Conservation (phyloP, 2,888 invertebrate genomes). For the Odontocerum albicorne region DNA sequence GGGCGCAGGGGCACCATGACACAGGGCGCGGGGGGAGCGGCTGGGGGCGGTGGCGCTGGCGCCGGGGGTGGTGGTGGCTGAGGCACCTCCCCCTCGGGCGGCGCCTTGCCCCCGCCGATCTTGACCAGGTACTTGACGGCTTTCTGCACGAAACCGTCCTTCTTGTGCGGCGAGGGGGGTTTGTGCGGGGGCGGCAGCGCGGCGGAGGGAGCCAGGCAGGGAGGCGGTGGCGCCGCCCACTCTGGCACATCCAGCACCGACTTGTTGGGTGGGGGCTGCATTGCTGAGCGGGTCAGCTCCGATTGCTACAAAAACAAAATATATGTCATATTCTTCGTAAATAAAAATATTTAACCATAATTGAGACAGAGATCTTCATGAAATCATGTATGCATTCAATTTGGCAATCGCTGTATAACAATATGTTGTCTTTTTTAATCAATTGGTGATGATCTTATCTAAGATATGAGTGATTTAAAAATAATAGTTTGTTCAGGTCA, state of each 20-base stretch:
- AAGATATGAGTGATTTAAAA: no score
- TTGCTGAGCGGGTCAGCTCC: conserved; percentile 67
- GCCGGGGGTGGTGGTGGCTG: conserved; percentile 27
- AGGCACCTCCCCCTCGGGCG: conserved; percentile 29
- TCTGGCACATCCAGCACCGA: conserved; percentile 69
- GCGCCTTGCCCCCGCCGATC: conserved; percentile 46
- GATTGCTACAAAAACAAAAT: conserved; percentile 59
- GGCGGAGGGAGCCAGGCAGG: conserved; percentile 41
- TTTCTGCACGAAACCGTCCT: conserved; percentile 57
- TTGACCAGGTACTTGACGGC: conserved; percentile 50
- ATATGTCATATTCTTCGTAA: no score
- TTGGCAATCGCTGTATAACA: no score
- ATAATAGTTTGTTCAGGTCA: no score
- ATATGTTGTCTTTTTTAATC: no score
- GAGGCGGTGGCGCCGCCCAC: conserved; percentile 45
- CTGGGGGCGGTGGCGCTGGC: conserved; percentile 41
- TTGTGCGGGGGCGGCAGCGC: conserved; percentile 37
- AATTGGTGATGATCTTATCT: no score
- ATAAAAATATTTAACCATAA: no score
- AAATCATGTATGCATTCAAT: no score
- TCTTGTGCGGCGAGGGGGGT: conserved; percentile 44
- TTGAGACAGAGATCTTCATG: no score
- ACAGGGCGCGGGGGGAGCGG: conserved; percentile 38
- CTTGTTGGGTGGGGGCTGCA: conserved; percentile 68
- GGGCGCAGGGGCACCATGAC: conserved; percentile 45